Percentiles rank a stretch among this genome's conserved stretches.
Evolutionary conservation across 2,113 vertebrate species (phyloP).

Genomic region (Python bivittatus): DNA sequence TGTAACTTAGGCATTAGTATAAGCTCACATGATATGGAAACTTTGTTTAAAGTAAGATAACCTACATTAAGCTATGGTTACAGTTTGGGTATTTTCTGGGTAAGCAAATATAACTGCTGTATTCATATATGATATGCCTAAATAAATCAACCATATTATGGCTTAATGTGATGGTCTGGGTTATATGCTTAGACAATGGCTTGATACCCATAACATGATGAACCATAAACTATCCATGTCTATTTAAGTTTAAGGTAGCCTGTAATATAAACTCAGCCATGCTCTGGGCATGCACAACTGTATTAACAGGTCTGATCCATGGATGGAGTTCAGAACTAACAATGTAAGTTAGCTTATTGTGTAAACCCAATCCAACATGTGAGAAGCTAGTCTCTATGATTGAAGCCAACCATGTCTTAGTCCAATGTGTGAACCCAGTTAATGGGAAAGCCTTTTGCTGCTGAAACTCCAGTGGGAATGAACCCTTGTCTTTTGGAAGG

Average conservation of each 20-base stretch:
- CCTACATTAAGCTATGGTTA: background rate
- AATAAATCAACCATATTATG: background rate
- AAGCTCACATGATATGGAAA: background rate
- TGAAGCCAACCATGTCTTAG: background rate
- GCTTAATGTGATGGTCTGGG: background rate
- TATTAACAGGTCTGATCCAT: background rate
- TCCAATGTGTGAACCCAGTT: background rate
- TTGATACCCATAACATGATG: background rate
- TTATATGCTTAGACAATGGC: background rate
- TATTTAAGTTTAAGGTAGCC: background rate
- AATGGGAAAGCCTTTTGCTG: background rate
- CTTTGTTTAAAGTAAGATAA: background rate
- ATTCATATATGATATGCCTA: background rate
- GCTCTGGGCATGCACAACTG: background rate
- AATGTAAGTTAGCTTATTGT: background rate
- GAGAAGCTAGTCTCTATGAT: background rate
- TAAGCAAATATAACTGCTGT: background rate
- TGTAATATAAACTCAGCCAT: background rate
- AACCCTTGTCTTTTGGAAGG: background rate
- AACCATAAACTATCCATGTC: background rate
- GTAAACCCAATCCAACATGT: background rate
- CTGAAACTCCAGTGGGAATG: background rate
- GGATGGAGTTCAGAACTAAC: background rate
- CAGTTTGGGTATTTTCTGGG: background rate
- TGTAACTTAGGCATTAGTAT: background rate